Percentiles rank a stretch among this genome's conserved stretches.
phyloP scores from a whole-genome alignment of 2,113 vertebrate genomes.

The Cygnus atratus region DNA sequence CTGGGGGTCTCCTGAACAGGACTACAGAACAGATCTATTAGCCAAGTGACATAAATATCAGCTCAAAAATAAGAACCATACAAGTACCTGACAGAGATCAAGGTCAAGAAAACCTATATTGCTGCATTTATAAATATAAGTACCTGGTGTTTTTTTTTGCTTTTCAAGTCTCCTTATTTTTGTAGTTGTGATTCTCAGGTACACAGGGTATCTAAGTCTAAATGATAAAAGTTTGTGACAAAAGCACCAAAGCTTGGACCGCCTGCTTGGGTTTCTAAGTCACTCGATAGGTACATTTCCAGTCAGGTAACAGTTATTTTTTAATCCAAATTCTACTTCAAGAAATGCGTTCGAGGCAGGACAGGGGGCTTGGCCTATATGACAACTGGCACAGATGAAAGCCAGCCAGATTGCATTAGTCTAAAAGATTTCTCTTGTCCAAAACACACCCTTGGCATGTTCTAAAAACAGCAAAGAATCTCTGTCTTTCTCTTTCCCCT shows the following conservation, averaged over 20 bases:
- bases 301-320: not conserved
- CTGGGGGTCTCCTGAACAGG: not conserved
- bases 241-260: not conserved
- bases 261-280: not conserved
- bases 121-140: conserved; percentile 80
- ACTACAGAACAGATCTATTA: not conserved
- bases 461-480: not conserved
- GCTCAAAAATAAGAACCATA: not conserved
- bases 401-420: conserved; percentile 8
- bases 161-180: conserved; percentile 86
- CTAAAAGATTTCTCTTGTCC: conserved; percentile 3
- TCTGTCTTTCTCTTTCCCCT: not conserved
- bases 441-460: not conserved
- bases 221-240: not conserved
- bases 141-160: conserved; percentile 81
- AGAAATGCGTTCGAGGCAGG: not conserved
- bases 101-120: conserved; percentile 82
- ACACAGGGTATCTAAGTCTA: conserved; percentile 83
- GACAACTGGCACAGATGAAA: conserved; percentile 5
- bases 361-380: not conserved
- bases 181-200: conserved; percentile 81
- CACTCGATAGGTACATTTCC: not conserved
- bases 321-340: not conserved
- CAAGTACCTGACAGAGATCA: conserved; percentile 82
- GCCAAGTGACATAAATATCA: not conserved